A percentile compares a stretch with the other conserved stretches of the same genome.
These are phyloP conservation scores for Melinopterus prodromus DNA, from an alignment of 2,888 invertebrate species.

Conservation along the genomic window DNA sequence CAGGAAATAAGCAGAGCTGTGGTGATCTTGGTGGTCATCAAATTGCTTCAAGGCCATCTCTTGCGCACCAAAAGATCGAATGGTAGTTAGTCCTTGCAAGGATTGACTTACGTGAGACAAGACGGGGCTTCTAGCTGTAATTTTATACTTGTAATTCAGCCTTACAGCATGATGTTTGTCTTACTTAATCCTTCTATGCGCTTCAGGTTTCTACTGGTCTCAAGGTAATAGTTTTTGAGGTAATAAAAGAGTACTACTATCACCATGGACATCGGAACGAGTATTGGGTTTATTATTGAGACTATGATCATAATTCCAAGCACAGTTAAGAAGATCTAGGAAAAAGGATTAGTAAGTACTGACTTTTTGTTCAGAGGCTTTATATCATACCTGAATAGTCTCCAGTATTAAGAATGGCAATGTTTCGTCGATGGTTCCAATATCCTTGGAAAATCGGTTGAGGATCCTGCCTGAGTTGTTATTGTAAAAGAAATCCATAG, in stretches of 20 bases:
- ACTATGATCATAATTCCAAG: slow-evolving; percentile 78
- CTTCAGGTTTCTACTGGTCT: slow-evolving; percentile 67
- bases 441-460: slow-evolving; percentile 78
- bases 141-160: slow-evolving; percentile 17
- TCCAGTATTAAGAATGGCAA: slow-evolving; percentile 64
- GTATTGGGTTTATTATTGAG: slow-evolving; percentile 74
- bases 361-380: slow-evolving; percentile 13
- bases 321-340: slow-evolving; percentile 69
- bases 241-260: slow-evolving; percentile 72
- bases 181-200: slow-evolving; percentile 44
- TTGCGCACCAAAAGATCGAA: slow-evolving; percentile 72
- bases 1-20: slow-evolving; percentile 78
- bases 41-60: slow-evolving; percentile 67
- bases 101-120: slow-evolving; percentile 76
- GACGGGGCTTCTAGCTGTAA: slow-evolving; percentile 76
- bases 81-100: slow-evolving; percentile 76
- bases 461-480: slow-evolving; percentile 72
- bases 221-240: slow-evolving; percentile 73
- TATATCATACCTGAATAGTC: slow-evolving; percentile 56
- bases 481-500: slow-evolving; percentile 74
- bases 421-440: slow-evolving; percentile 67
- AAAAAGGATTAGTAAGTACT: slow-evolving; percentile 38
- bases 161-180: slow-evolving; percentile 19
- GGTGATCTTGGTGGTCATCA: slow-evolving; percentile 66
- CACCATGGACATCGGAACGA: slow-evolving; percentile 71